These are phyloP conservation scores for Dendroctonus valens DNA, from an alignment of 1,140 invertebrate genomes.

Conservation along the genomic window DNA sequence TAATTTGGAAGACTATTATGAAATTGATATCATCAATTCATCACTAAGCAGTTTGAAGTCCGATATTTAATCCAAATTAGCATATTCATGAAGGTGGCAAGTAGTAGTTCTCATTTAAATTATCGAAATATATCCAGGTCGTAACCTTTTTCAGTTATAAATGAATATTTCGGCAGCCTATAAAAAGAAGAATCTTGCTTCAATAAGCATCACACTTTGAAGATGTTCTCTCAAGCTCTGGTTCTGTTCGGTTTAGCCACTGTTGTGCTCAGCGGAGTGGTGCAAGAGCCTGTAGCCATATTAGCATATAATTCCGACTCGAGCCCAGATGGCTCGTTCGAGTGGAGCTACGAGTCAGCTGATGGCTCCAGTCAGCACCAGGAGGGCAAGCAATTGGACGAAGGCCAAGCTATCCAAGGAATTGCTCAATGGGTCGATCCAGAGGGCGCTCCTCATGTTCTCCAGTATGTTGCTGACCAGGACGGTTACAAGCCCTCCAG, in stretches of 20 bases:
- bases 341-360: constrained; percentile 19
- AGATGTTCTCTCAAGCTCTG: too few relatives aligned
- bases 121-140: too few relatives aligned
- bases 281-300: constrained; percentile 7
- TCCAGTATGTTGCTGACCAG: constrained; percentile 61
- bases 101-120: too few relatives aligned
- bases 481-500: constrained; percentile 59
- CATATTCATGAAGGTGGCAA: too few relatives aligned
- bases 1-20: too few relatives aligned
- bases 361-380: constrained; percentile 24
- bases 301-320: constrained; percentile 6
- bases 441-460: constrained; percentile 58
- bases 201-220: too few relatives aligned
- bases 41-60: too few relatives aligned
- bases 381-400: constrained; percentile 44
- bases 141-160: too few relatives aligned
- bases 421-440: constrained; percentile 66
- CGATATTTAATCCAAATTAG: too few relatives aligned
- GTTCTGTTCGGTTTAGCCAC: constrained; percentile 8
- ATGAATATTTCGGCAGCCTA: too few relatives aligned
- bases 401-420: constrained; percentile 60
- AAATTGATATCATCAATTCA: too few relatives aligned
- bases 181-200: too few relatives aligned
- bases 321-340: constrained; percentile 17
- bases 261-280: background rate